A percentile compares a stretch with the other conserved stretches of the same genome.
Conservation (phyloP, 2,888 invertebrate genomes). For the Augiades crinisus region DNA sequence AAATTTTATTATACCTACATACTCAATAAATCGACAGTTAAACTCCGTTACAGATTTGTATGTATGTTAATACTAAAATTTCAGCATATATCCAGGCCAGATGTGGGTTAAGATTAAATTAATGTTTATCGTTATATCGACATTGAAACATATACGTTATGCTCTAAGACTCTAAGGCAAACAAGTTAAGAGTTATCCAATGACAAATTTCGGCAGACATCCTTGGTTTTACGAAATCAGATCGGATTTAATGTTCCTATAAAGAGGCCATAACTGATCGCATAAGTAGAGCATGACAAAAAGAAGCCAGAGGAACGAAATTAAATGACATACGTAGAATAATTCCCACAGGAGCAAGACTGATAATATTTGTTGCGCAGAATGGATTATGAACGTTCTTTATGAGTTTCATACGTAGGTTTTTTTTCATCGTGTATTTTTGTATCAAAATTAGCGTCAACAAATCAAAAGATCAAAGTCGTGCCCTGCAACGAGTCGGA, state of each 20-base stretch:
- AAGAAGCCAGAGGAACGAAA: constrained; percentile 39
- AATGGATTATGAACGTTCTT: constrained; percentile 1
- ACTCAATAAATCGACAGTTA: constrained; percentile 5
- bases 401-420: neutral
- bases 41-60: neutral
- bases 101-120: constrained; percentile 17
- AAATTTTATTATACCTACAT: too few relatives aligned
- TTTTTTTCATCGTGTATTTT: neutral
- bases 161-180: neutral
- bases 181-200: neutral
- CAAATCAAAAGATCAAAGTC: neutral
- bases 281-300: constrained; percentile 52
- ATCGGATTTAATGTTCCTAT: constrained; percentile 37
- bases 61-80: neutral
- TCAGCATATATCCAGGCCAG: constrained; percentile 11
- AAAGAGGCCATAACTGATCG: constrained; percentile 46
- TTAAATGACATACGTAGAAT: constrained; percentile 8
- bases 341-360: neutral
- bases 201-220: neutral
- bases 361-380: neutral
- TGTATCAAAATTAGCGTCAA: neutral
- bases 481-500: neutral
- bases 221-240: constrained; percentile 23
- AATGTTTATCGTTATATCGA: constrained; percentile 1
- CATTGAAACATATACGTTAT: neutral